Evolutionary conservation across 2,888 invertebrate genomes (phyloP).

Genomic region (Melieria picta): DNA sequence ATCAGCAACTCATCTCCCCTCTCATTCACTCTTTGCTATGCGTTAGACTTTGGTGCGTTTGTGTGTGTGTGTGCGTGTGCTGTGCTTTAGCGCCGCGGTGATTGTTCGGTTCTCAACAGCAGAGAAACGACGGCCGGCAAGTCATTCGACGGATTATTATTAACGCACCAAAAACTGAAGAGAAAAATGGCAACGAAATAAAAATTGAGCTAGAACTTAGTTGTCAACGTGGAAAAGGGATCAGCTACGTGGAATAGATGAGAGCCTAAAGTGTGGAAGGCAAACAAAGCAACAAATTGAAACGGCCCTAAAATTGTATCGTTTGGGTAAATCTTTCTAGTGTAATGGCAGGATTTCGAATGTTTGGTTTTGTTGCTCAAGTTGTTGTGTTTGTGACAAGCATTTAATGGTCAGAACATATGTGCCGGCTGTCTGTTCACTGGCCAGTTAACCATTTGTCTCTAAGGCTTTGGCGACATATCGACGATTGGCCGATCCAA

Average conservation of each 20-base stretch:
- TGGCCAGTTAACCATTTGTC: too few species aligned
- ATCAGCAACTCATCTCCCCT: too few species aligned
- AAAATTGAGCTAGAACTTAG: too few species aligned
- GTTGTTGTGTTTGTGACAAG: conserved; percentile 3
- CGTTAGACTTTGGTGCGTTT: too few species aligned
- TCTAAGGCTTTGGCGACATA: too few species aligned
- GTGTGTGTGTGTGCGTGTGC: too few species aligned
- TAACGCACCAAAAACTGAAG: conserved; percentile 30
- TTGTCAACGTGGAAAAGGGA: background rate
- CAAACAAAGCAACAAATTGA: too few species aligned
- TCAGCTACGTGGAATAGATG: background rate
- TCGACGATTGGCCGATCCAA: too few species aligned
- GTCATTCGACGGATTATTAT: conserved; percentile 32
- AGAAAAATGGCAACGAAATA: too few species aligned
- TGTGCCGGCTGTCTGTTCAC: background rate
- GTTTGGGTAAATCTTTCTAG: conserved; percentile 15
- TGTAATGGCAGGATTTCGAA: background rate
- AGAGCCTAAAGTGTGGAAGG: background rate
- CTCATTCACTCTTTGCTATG: too few species aligned
- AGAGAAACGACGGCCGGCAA: background rate
- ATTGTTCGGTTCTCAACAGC: conserved; percentile 1
- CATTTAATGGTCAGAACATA: conserved; percentile 19
- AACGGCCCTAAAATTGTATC: background rate
- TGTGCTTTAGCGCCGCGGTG: background rate
- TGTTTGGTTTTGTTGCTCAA: background rate